phyloP scores from a whole-genome alignment of 2,113 vertebrate species.

The Piaya cayana region DNA sequence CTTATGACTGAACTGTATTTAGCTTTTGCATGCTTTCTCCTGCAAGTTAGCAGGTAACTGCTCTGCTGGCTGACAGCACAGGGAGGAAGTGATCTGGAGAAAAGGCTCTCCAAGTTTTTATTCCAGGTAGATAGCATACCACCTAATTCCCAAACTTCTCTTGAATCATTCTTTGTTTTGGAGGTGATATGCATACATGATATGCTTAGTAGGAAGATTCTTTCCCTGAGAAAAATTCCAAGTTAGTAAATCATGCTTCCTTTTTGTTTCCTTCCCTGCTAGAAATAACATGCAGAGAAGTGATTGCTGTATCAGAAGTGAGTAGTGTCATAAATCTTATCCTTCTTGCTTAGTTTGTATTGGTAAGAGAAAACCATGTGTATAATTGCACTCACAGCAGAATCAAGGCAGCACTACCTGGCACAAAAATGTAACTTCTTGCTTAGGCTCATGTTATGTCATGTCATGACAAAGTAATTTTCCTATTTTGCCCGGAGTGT shows the following conservation, averaged over 20 bases:
- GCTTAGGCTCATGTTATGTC: background rate
- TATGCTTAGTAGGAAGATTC: background rate
- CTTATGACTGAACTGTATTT: constrained; percentile 3
- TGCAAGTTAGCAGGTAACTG: background rate
- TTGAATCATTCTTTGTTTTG: background rate
- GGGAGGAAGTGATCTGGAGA: background rate
- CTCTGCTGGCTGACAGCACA: background rate
- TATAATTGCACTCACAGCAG: background rate
- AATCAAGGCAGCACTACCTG: background rate
- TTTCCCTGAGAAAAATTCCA: background rate
- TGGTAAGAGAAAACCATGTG: background rate
- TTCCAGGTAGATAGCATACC: background rate
- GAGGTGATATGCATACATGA: background rate
- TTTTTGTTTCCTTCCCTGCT: background rate
- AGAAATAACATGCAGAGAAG: background rate
- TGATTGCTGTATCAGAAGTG: background rate
- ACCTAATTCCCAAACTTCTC: background rate
- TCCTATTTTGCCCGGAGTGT: background rate
- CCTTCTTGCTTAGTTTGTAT: background rate
- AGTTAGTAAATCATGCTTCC: background rate
- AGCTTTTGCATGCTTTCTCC: background rate
- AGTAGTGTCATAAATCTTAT: background rate
- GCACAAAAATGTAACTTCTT: background rate
- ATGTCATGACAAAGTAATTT: background rate
- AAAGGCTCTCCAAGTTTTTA: background rate